A percentile compares a stretch with the other conserved stretches of the same genome.
These are phyloP conservation scores for Rafetus swinhoei DNA, from an alignment of 2,113 vertebrate genomes.

Conservation along the genomic window DNA sequence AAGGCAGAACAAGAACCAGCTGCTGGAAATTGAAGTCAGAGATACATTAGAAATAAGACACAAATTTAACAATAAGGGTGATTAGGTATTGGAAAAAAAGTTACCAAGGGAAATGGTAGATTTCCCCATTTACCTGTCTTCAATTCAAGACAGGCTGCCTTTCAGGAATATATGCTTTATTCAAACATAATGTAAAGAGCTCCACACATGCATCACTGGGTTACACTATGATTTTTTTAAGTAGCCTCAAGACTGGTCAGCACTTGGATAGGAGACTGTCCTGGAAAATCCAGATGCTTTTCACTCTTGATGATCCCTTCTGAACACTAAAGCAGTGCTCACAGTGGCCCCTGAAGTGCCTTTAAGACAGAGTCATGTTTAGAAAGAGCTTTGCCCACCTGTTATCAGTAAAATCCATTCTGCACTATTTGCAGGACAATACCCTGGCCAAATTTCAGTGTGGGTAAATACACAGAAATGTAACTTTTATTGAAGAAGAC, in stretches of 20 bases:
- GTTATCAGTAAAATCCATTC: no score
- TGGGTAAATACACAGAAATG: constrained; percentile 44
- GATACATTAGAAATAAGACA: constrained; percentile 40
- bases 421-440: no score
- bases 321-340: constrained; percentile 18
- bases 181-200: constrained; percentile 20
- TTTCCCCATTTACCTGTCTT: constrained; percentile 5
- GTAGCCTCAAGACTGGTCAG: not conserved
- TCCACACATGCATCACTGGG: constrained; percentile 32
- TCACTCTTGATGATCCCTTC: constrained; percentile 12
- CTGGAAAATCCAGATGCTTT: constrained; percentile 32
- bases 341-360: not conserved
- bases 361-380: constrained; percentile 12
- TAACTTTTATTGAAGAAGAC: constrained; percentile 22
- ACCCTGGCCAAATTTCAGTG: constrained; percentile 44
- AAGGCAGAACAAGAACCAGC: not conserved
- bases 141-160: constrained; percentile 29
- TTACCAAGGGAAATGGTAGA: constrained; percentile 1
- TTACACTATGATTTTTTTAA: not conserved
- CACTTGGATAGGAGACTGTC: not conserved
- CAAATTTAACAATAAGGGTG: not conserved
- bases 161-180: constrained; percentile 44
- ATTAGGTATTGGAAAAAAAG: constrained; percentile 39
- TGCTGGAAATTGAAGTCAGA: constrained; percentile 39
- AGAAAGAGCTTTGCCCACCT: constrained; percentile 15